Conservation (phyloP, 1,140 invertebrate genomes). For the Pseudachorutes palmiensis region DNA sequence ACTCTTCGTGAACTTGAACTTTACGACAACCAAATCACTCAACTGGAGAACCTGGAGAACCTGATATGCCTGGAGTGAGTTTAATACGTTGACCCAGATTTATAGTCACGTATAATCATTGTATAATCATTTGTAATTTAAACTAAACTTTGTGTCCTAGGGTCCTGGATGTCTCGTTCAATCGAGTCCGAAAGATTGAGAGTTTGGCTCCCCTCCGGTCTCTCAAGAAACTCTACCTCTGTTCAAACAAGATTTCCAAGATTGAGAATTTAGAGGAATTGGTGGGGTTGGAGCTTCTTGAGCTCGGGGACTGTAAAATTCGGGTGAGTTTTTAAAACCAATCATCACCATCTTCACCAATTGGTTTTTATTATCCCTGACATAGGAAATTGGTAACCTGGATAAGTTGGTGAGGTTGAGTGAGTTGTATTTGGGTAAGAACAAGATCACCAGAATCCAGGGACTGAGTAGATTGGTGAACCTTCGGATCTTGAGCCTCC, state of each 20-base stretch:
- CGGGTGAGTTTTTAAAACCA: conserved; percentile 56
- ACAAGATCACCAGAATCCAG: conserved; percentile 86
- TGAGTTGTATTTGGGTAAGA: conserved; percentile 84
- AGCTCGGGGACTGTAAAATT: conserved; percentile 92
- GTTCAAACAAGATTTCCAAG: conserved; percentile 83
- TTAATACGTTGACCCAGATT: conserved; percentile 10
- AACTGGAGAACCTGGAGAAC: conserved; percentile 77
- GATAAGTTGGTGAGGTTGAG: conserved; percentile 63
- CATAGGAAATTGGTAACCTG: conserved; percentile 60
- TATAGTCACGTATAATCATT: background rate
- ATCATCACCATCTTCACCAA: background rate
- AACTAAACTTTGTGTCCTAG: conserved; percentile 57
- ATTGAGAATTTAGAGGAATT: conserved; percentile 87
- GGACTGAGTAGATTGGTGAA: conserved; percentile 70
- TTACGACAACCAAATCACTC: conserved; percentile 91
- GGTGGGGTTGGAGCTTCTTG: conserved; percentile 70
- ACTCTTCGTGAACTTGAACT: conserved; percentile 81
- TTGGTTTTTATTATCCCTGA: conserved; percentile 20
- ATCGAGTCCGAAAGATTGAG: conserved; percentile 82
- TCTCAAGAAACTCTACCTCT: conserved; percentile 78
- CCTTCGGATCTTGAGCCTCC: conserved; percentile 72
- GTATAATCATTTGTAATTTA: conserved; percentile 32
- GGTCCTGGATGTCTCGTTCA: conserved; percentile 92
- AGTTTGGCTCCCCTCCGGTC: conserved; percentile 71
- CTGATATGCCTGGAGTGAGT: conserved; percentile 85